Base-by-base conservation (phyloP, 2,888 invertebrate genomes). In the Siphonodentalium dalli region DNA sequence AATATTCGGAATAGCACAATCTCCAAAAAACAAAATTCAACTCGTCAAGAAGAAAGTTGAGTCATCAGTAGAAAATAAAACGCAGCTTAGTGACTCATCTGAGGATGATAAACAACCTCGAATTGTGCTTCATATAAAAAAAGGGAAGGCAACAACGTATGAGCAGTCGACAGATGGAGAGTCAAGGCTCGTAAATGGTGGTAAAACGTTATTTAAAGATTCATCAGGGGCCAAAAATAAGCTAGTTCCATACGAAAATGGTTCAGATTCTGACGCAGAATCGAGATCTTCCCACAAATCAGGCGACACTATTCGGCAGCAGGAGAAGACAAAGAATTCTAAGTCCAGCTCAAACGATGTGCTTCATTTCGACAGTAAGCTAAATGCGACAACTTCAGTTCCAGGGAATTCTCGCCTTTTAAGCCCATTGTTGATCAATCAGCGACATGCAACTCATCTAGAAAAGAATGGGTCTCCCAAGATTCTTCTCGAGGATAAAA, bases 241-340 rank as follows among this genome's bases (percentile, higher is more conserved):
- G 35, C 61, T 82, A 31, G 82, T 82, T 52, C 81, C 82, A 26
- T 82, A 82, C 58, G 69, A 71, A 9, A 73, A 71, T 56, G 79
- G 80, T 51, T 76, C 77, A n/a, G 71, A 73, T n/a, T 72, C 74
- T n/a, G 74, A 74, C 28, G 60, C 59, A 24, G 68, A 71, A n/a
- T n/a, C n/a, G n/a, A n/a, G n/a, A n/a, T n/a, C n/a, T n/a, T n/a
- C n/a, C n/a, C 13, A 41, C 35, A 13, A 37, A 38, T 11, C 23
- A 20, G 18, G 28, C 11, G 4, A 23, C 39, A 21, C n/a, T n/a
- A n/a, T n/a, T n/a, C n/a, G n/a, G n/a, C n/a, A n/a, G n/a, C n/a
- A n/a, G 24, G 81, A 81, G 58, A 73, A 75, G 53, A 79, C 78
- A 5, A 75, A 75, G 38, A 78, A 79, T 41, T 68, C 74, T n/a